Base-by-base conservation (phyloP, 2,797 vertebrate genomes). In the Iguana delicatissima region DNA sequence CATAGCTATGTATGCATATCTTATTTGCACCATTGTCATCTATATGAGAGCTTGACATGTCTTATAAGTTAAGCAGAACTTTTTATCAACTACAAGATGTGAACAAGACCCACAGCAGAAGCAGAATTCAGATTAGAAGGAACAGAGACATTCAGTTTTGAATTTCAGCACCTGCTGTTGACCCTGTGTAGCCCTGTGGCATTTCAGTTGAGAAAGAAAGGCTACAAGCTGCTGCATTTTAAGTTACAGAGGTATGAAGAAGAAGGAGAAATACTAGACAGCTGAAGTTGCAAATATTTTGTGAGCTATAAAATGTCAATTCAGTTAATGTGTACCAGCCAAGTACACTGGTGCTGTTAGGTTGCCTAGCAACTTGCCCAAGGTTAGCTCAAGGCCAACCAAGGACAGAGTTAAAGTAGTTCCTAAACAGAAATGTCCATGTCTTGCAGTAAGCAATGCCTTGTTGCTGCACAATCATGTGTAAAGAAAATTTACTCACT, bases 311-410 rank as follows among this genome's bases (percentile, higher is more conserved):
- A 86, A 87, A 89, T 24, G 38, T 89, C 72, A 86, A 42, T 52
- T 3, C 0, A 3, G 82, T 7, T 69, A 91, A 69, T 0, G 72
- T 76, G 87, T 4, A 76, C 57, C 82, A 57, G 93, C 88, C 88
- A 3, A 38, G 22, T 89, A 12, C 29, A 89, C 89, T 2, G 0
- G 64, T 89, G 24, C 62, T 22, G 52, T 42, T 86, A 57, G 0
- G 29, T 76, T 88, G 93, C 91, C 64, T 89, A 74, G 92, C 86
- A 90, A 90, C 79, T 8, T 4, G 24, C 83, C 92, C 88, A 92
- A 88, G 90, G 93, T 92, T 87, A 95, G 91, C 88, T 88, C 92
- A 94, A 94, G 92, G 93, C 90, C 72, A 35, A 3, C 35, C 72
- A 91, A 76, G 88, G 91, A 59, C 83, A 85, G 62, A 0, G 85